Percentiles rank a stretch among this genome's conserved stretches.
These are phyloP conservation scores for Folsomia manolachei DNA, from an alignment of 2,888 invertebrate genomes.

Conservation along the genomic window DNA sequence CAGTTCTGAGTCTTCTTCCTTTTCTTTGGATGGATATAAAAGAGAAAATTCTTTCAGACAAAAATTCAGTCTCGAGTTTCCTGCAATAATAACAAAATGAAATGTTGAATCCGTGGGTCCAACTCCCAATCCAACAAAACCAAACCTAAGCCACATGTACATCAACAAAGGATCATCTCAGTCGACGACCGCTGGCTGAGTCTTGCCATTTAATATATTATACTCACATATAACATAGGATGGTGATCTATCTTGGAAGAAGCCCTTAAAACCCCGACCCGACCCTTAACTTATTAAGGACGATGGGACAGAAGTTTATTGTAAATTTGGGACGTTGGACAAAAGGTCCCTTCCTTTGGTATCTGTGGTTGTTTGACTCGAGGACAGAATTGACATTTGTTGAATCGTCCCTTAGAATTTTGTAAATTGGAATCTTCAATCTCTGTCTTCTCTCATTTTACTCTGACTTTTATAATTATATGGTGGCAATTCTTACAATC, in stretches of 20 bases:
- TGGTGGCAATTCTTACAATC: background rate
- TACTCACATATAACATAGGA: background rate
- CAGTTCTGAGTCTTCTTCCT: slow-evolving; percentile 13
- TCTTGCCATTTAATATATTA: background rate
- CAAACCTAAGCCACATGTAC: slow-evolving; percentile 13
- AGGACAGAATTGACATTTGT: background rate
- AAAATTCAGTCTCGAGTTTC: slow-evolving; percentile 9
- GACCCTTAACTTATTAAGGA: background rate
- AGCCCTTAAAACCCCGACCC: too few species aligned
- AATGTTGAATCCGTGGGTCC: background rate
- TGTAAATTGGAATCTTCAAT: too few species aligned
- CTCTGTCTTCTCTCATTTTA: background rate
- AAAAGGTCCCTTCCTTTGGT: background rate
- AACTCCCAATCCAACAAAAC: too few species aligned
- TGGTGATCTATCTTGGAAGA: too few species aligned
- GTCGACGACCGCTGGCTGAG: background rate
- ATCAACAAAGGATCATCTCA: slow-evolving; percentile 14
- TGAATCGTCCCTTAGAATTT: background rate
- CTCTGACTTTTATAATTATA: background rate
- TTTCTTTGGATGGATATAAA: background rate
- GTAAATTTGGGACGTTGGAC: background rate
- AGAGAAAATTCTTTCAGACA: slow-evolving; percentile 13
- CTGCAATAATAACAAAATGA: slow-evolving; percentile 13
- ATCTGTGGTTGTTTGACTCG: background rate
- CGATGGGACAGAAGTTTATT: background rate